Evolutionary conservation across 2,113 vertebrate genomes (phyloP), one percentile per base, ranked within the genome.

Genomic region (Hiodon tergisus): DNA sequence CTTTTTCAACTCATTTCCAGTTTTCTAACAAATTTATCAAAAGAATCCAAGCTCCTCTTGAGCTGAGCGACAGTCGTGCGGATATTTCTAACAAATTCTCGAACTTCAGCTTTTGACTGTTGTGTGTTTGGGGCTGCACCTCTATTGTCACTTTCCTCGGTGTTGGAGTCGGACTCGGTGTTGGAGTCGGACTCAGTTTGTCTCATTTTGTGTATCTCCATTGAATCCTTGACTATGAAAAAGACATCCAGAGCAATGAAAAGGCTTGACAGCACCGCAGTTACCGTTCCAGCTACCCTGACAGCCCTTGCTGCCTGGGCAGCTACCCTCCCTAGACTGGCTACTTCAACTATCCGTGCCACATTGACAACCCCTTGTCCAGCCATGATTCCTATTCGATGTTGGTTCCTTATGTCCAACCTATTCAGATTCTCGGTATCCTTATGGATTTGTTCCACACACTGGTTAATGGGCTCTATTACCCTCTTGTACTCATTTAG

Each of bases 191-290:
- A 10, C 48, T 57, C 52, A 17, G 7, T 13, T 69, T 31, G 4
- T 52, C 54, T 78, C 57, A 86, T 81, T 16, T 78, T 8, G 13
- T 75, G 73, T 46, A 84, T 74, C 54, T 83, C 78, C 65, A 17
- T 85, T 9, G 83, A 73, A 65, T 85, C 81, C 65, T 80, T 72
- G n/a, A 75, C 67, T 63, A 86, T 73, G 31, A 79, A 75, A 9
- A n/a, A 78, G 4, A 81, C 1, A 7, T 86, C 83, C 1, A 79
- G 17, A 17, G 77, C 75, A 10, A 81, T 5, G 47, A 81, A 78
- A 1, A 81, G 55, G 1, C 14, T 68, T 6, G 77, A 52, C 3
- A 81, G 54, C 3, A 75, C 60, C 2, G 67, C 74, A 0, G 78
- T 78, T 6, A 68, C 73, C 4, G 67, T 54, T 60, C n/a, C 60